Base-by-base conservation (phyloP, 2,888 invertebrate genomes). In the Drosophila paramelanica region DNA sequence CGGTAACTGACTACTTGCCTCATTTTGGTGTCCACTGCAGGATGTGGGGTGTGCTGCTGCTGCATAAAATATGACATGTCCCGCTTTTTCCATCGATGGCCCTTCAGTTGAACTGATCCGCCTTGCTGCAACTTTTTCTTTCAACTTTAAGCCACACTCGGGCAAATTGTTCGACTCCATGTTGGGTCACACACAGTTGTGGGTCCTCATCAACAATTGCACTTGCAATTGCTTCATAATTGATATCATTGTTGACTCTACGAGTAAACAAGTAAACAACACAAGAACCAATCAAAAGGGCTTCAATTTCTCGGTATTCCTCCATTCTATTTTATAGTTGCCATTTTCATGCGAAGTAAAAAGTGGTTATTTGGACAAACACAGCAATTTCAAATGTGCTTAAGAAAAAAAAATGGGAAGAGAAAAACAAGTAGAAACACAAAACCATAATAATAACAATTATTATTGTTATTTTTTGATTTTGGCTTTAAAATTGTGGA, bases 41-140 rank as follows among this genome's bases (percentile, higher is more conserved):
- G 31, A 10, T 10, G 31, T 31, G 31, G 31, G 31, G 7, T n/a
- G 62, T 20, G 51, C 64, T 55, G 56, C 46, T 67, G 58, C 50
- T 82, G 73, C 77, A 77, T 81, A 81, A 83, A 67, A 70, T 68
- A 82, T 86, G 67, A 70, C 78, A 67, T 73, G 73, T 31, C 36
- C 56, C 61, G 64, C 76, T 46, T 79, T 74, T 66, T 20, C 53
- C 76, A 81, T 81, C 79, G 75, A 79, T 65, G 65, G 50, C 14
- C 55, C 51, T 55, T 31, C 46, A 27, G 27, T 46, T 43, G n/a
- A n/a, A 7, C 17, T 7, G 17, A 17, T 17, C 17, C 23, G 11
- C 43, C 23, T 20, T n/a, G 8, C n/a, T 17, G 1, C 42, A 17
- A 5, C 53, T 23, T 27, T 11, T 11, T 14, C 27, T 31, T 52